Percentiles rank a stretch among this genome's conserved stretches.
Conservation (phyloP, 2,888 invertebrate genomes). For the Hermaeophaga mercurialis region DNA sequence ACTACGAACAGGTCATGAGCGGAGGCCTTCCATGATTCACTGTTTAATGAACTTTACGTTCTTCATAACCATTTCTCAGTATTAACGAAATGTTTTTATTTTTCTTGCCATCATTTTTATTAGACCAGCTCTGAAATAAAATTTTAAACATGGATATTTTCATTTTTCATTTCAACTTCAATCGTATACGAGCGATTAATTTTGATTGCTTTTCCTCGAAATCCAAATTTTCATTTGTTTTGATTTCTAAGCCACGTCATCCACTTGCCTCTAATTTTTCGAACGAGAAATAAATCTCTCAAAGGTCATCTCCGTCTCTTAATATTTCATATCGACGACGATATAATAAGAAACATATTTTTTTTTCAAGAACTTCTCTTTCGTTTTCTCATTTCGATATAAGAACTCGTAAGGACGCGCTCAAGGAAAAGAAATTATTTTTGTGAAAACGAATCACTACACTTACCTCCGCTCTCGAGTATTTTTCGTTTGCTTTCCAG, state of each 20-base stretch:
- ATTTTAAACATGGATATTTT: too few species aligned
- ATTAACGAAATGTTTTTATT: too few species aligned
- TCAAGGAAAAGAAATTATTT: slow-evolving; percentile 18
- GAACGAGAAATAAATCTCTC: slow-evolving; percentile 16
- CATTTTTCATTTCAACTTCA: too few species aligned
- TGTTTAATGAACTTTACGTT: too few species aligned
- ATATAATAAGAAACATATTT: slow-evolving; percentile 23
- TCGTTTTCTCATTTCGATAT: slow-evolving; percentile 22
- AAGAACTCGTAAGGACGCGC: slow-evolving; percentile 16
- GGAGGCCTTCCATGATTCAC: too few species aligned
- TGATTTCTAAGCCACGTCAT: neutral
- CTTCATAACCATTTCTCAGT: too few species aligned
- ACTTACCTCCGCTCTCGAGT: slow-evolving; percentile 12
- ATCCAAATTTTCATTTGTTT: slow-evolving; percentile 10
- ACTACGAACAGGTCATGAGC: too few species aligned
- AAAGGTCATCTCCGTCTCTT: slow-evolving; percentile 12
- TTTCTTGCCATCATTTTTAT: too few species aligned
- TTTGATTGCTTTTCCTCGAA: slow-evolving; percentile 5
- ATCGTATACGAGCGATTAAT: neutral
- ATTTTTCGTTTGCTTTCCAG: slow-evolving; percentile 21
- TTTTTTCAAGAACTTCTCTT: slow-evolving; percentile 11
- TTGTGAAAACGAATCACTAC: slow-evolving; percentile 25
- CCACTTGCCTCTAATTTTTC: slow-evolving; percentile 7
- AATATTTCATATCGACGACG: slow-evolving; percentile 15
- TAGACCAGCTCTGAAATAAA: too few species aligned